Base-by-base conservation (phyloP, 2,113 vertebrate genomes). In the Pelobates fuscus region DNA sequence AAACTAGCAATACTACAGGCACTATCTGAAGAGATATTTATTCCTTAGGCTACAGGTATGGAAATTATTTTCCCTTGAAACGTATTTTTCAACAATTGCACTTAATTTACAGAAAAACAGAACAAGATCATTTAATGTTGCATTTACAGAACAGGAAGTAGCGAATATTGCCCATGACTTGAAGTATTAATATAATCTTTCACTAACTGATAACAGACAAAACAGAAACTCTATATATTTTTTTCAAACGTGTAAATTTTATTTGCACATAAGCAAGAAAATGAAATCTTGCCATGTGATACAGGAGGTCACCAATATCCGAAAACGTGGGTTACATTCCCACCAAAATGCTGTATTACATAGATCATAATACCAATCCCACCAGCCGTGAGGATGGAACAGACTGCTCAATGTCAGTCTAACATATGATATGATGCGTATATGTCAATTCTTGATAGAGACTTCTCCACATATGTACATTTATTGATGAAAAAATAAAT, bases 171-270 rank as follows among this genome's bases (percentile, higher is more conserved):
- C n/a, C n/a, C n/a, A n/a, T n/a, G n/a, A n/a, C n/a, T n/a, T n/a
- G n/a, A n/a, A n/a, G n/a, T n/a, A n/a, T n/a, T n/a, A n/a, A n/a
- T n/a, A n/a, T n/a, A n/a, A n/a, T n/a, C n/a, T n/a, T n/a, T n/a
- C n/a, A n/a, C n/a, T n/a, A n/a, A n/a, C n/a, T n/a, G n/a, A n/a
- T n/a, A n/a, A n/a, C n/a, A n/a, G n/a, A n/a, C n/a, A n/a, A n/a
- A n/a, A n/a, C n/a, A n/a, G n/a, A n/a, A n/a, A n/a, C n/a, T n/a
- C n/a, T n/a, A n/a, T n/a, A n/a, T 5, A 8, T 20, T 20, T 55
- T 11, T 61, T 60, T 55, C 23, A 76, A 76, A 67, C 32, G 41
- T 77, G 55, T 61, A 77, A 67, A 77, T 61, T 77, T 77, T 77
- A 77, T 77, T 77, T 77, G 23, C 57, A 61, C 57, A 61, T 54